phyloP scores from a whole-genome alignment of 2,888 invertebrate genomes.

The Polylopha cassiicola region DNA sequence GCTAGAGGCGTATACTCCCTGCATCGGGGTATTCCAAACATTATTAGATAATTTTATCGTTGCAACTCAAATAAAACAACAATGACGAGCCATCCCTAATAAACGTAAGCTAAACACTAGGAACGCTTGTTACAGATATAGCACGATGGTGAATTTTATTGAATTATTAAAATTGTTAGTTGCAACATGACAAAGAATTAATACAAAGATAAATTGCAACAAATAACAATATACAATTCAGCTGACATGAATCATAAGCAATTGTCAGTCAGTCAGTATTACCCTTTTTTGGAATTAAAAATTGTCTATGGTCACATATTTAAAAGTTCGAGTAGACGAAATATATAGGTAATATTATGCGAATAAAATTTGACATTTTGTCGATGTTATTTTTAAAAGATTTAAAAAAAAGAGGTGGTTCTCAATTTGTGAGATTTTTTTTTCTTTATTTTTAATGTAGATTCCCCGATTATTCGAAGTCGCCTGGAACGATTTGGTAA shows the following conservation, averaged over 20 bases:
- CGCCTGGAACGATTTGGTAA: no score
- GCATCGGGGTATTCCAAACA: slow-evolving; percentile 82
- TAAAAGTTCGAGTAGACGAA: slow-evolving; percentile 1
- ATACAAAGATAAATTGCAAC: neutral
- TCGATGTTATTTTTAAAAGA: no score
- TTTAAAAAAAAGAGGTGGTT: no score
- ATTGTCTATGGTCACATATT: neutral
- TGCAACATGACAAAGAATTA: neutral
- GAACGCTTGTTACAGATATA: neutral
- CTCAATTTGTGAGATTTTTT: no score
- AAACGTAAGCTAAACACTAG: no score
- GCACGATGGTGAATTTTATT: neutral
- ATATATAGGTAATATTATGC: no score
- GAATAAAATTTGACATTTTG: no score
- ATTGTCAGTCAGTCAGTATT: slow-evolving; percentile 8
- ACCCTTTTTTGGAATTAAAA: slow-evolving; percentile 2
- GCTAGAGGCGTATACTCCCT: slow-evolving; percentile 88
- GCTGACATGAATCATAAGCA: slow-evolving; percentile 18
- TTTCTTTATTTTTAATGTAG: no score
- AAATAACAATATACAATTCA: slow-evolving; percentile 22
- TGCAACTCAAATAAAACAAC: slow-evolving; percentile 25
- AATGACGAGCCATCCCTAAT: no score
- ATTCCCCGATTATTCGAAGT: no score
- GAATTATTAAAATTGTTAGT: neutral
- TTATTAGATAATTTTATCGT: slow-evolving; percentile 40